These are phyloP conservation scores for Melanchra persicariae DNA, from an alignment of 2,888 invertebrate genomes.

Conservation along the genomic window DNA sequence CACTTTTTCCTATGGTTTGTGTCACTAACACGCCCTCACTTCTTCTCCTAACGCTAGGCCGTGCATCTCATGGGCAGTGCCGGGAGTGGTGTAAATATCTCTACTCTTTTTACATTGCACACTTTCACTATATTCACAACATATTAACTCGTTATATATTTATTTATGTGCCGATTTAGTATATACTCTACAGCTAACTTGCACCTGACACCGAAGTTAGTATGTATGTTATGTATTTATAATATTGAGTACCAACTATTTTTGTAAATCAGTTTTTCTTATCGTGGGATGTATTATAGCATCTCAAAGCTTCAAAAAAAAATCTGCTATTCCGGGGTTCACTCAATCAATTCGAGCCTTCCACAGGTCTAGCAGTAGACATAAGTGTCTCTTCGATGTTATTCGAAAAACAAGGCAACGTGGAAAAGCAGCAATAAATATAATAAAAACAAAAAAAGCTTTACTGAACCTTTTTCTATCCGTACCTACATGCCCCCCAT, in stretches of 20 bases:
- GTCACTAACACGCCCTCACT: conserved; percentile 87
- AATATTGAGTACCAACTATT: conserved; percentile 19
- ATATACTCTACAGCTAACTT: conserved; percentile 58
- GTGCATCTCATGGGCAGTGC: conserved; percentile 98
- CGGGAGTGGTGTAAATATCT: conserved; percentile 97
- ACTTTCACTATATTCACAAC: conserved; percentile 78
- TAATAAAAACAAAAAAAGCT: too few relatives aligned
- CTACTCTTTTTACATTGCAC: conserved; percentile 86
- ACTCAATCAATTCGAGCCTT: neutral
- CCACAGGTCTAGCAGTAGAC: too few relatives aligned
- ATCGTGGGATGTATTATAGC: conserved; percentile 31
- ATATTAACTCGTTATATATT: conserved; percentile 61
- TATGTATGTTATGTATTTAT: conserved; percentile 44
- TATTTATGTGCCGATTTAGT: conserved; percentile 74
- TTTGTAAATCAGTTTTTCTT: conserved; percentile 53
- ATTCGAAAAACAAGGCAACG: too few relatives aligned
- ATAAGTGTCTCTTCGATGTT: too few relatives aligned
- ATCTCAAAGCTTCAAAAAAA: neutral
- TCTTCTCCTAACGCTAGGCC: conserved; percentile 92
- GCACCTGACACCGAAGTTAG: conserved; percentile 54
- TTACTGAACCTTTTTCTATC: neutral
- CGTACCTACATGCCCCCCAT: neutral
- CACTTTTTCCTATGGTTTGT: conserved; percentile 51
- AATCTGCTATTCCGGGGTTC: neutral
- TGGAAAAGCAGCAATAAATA: too few relatives aligned